Evolutionary conservation across 2,797 vertebrate genomes (phyloP).

Genomic region (Pitangus sulphuratus): DNA sequence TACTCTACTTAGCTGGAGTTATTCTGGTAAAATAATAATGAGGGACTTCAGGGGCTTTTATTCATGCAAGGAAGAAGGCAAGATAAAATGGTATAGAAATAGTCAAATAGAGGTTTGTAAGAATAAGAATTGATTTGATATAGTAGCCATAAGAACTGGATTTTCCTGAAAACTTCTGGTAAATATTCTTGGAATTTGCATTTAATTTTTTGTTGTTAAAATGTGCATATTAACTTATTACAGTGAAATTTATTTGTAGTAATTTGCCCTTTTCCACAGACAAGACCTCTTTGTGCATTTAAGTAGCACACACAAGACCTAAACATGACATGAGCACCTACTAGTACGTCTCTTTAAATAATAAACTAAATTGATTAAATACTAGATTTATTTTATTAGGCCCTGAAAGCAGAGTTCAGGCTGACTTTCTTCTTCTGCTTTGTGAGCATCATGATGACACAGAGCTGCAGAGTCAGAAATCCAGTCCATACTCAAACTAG

Average conservation of each 20-base stretch:
- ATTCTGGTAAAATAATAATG: neutral
- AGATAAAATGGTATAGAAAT: neutral
- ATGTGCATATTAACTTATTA: neutral
- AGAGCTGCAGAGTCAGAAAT: neutral
- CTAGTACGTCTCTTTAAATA: neutral
- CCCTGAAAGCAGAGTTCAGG: constrained; percentile 8
- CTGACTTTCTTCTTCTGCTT: neutral
- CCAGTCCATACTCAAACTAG: neutral
- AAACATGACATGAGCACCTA: neutral
- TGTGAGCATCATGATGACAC: neutral
- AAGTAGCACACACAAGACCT: neutral
- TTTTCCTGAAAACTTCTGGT: neutral
- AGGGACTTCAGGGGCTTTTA: neutral
- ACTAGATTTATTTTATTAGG: constrained; percentile 2
- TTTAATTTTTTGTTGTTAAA: neutral
- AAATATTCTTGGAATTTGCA: neutral
- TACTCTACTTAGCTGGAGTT: neutral
- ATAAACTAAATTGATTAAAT: constrained; percentile 27
- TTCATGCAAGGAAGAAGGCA: neutral
- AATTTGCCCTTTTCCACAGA: neutral
- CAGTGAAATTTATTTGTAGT: neutral
- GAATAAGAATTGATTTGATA: neutral
- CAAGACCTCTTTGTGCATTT: neutral
- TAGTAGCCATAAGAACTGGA: neutral
- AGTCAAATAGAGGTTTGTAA: neutral